Base-by-base conservation (phyloP, 2,797 vertebrate species). In the Sarcoramphus papa region DNA sequence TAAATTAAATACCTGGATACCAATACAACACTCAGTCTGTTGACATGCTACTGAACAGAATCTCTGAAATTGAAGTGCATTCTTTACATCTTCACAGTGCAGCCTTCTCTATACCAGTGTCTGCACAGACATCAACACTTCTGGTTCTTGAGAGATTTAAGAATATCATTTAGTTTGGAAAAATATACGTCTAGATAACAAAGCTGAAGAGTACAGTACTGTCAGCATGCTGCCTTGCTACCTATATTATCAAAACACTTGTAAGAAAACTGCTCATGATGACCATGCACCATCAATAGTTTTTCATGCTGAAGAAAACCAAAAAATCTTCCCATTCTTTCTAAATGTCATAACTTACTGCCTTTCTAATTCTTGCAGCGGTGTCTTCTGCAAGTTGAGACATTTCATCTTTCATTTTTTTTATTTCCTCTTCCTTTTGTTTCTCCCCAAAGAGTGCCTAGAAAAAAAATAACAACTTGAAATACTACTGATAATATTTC, bases 381-480 rank as follows among this genome's bases (percentile, higher is more conserved):
- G 97, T 98, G 40, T 99, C 98, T 97, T 99, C 98, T 87, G 99
- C 96, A 83, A 99, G 90, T 79, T 97, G 99, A 96, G 98, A 98
- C 95, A 99, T 94, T 59, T 98, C 98, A 40, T 98, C 98, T 95
- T 98, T 99, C 97, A 99, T 98, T 94, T 98, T 99, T 97, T 99
- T 98, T 27, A 99, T 96, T 81, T 99, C 98, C 37, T 99, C 98
- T 83, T 97, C 97, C 96, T 98, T 99, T 96, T 99, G 99, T 91
- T 99, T 99, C 92, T 99, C 99, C 95, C 97, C 98, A 90, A 99
- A 93, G 73, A 99, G 94, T 67, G 98, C 98, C 99, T 99, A 93
- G 19, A 92, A 84, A 88, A 92, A 92, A 96, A 96, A 90, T 1
- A 93, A 94, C 12, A 83, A 90, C 48, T 64, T 81, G 21, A 84